These are phyloP conservation scores for Lycodopsis pacificus DNA, from an alignment of 2,797 vertebrate species.

Conservation along the genomic window DNA sequence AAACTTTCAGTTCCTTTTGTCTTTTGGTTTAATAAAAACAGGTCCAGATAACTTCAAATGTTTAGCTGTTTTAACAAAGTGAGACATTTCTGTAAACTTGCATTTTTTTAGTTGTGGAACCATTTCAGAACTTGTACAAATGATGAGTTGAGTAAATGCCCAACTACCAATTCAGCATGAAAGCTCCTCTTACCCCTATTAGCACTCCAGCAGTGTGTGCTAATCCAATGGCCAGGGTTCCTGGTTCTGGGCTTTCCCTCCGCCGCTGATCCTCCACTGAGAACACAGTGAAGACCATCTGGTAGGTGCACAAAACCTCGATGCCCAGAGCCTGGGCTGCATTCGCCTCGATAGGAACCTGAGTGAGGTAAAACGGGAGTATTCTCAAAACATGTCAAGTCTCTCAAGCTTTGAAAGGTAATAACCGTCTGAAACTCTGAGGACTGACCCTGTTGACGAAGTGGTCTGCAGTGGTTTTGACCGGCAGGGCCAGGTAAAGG, in stretches of 20 bases:
- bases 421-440: not conserved
- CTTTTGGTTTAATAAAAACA: not conserved
- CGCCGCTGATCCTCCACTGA: conserved; percentile 77
- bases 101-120: not conserved
- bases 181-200: conserved; percentile 79
- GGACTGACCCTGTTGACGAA: conserved; percentile 83
- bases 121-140: not conserved
- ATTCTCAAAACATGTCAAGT: not conserved
- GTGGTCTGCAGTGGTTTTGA: conserved; percentile 70
- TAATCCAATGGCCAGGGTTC: conserved; percentile 86
- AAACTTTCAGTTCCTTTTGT: not conserved
- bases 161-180: not conserved
- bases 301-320: conserved; percentile 88
- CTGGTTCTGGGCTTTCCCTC: conserved; percentile 79
- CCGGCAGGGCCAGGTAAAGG: conserved; percentile 82
- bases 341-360: conserved; percentile 84
- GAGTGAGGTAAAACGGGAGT: not conserved
- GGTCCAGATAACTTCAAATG: not conserved
- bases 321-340: conserved; percentile 85
- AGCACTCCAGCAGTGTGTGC: conserved; percentile 84
- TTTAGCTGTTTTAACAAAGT: not conserved
- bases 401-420: not conserved
- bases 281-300: conserved; percentile 88
- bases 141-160: not conserved
- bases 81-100: not conserved